Percentiles rank a stretch among this genome's conserved stretches.
Conservation (phyloP, 2,888 invertebrate species). For the Callyntrura sp. region DNA sequence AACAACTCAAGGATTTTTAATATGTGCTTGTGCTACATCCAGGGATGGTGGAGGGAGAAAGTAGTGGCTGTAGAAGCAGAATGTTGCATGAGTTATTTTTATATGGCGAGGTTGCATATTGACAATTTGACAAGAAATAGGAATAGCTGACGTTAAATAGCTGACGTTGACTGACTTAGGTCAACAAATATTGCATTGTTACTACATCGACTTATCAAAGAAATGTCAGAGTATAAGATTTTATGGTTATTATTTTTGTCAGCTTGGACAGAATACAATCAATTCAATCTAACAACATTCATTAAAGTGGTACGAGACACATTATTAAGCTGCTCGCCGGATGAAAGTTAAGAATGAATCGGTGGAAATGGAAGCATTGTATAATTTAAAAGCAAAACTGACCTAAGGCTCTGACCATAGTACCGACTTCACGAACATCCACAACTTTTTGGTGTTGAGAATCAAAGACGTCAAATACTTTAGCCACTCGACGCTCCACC, state of each 20-base stretch:
- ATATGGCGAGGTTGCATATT: background rate
- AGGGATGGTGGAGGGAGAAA: too few species aligned
- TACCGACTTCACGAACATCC: constrained; percentile 96
- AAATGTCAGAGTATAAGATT: background rate
- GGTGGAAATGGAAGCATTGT: background rate
- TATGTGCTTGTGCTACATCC: too few species aligned
- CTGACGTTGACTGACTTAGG: background rate
- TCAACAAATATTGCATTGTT: background rate
- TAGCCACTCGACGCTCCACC: constrained; percentile 85
- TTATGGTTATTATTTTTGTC: background rate
- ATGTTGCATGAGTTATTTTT: background rate
- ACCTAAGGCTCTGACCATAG: constrained; percentile 93
- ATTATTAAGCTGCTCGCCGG: too few species aligned
- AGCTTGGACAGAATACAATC: background rate
- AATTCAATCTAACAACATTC: background rate
- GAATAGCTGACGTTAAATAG: background rate
- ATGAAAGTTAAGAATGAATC: background rate
- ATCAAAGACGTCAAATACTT: constrained; percentile 96
- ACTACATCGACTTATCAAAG: background rate
- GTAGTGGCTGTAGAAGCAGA: background rate
- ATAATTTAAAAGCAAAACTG: background rate
- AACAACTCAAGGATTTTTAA: too few species aligned
- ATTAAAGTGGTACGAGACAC: too few species aligned
- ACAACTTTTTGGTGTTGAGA: constrained; percentile 95
- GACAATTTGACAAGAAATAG: background rate